Percentiles rank a stretch among this genome's conserved stretches.
phyloP scores from a whole-genome alignment of 2,797 vertebrate species.

The Scyliorhinus canicula region DNA sequence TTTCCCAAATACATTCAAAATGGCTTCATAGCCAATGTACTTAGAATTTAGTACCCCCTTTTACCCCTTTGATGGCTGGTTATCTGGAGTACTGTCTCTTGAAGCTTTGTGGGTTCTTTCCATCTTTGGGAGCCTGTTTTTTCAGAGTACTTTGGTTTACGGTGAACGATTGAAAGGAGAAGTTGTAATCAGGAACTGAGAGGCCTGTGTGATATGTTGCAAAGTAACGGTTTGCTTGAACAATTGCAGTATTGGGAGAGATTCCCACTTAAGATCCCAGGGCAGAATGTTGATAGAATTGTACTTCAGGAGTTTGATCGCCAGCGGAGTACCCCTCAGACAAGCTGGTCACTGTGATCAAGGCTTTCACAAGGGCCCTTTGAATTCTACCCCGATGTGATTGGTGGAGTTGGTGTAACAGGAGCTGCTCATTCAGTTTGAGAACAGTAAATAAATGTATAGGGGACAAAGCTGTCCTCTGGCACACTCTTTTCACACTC shows the following conservation, averaged over 20 bases:
- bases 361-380: neutral
- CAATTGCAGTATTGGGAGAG: neutral
- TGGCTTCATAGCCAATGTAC: neutral
- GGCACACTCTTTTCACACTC: neutral
- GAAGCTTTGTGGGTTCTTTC: neutral
- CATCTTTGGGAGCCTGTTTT: neutral
- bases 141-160: neutral
- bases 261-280: neutral
- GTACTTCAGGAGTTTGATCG: neutral
- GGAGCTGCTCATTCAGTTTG: neutral
- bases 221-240: neutral
- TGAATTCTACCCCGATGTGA: too few relatives aligned
- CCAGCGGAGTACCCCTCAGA: too few relatives aligned
- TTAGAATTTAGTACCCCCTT: neutral
- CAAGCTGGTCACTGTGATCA: neutral
- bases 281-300: neutral
- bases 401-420: neutral
- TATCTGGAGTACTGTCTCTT: neutral
- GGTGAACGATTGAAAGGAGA: neutral
- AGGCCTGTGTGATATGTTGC: neutral
- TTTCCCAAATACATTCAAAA: neutral
- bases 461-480: neutral
- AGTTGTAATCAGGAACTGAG: constrained; percentile 3
- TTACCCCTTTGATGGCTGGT: neutral
- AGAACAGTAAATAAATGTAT: neutral